Percentiles rank a stretch among this genome's conserved stretches.
Conservation (phyloP, 2,797 vertebrate species). For the Enteromius unitaeniatus region DNA sequence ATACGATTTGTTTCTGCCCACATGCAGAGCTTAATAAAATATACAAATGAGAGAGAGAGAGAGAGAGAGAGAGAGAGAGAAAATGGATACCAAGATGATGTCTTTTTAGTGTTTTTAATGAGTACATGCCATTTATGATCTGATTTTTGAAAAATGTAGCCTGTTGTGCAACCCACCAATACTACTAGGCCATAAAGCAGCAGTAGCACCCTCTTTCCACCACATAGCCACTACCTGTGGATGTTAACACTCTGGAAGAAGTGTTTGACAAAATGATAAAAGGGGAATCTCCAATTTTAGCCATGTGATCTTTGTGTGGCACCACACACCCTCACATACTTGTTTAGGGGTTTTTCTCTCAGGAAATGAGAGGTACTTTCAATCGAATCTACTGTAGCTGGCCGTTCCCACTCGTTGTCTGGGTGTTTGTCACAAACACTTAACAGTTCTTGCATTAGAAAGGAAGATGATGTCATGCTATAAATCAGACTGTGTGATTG, state of each 20-base stretch:
- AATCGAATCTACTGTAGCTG: neutral
- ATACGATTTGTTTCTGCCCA: neutral
- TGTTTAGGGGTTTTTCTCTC: neutral
- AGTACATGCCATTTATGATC: neutral
- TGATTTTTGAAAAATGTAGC: neutral
- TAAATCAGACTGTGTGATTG: neutral
- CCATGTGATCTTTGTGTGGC: neutral
- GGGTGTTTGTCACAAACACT: constrained; percentile 5
- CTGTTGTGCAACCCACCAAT: neutral
- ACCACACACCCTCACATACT: neutral
- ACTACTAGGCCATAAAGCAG: neutral
- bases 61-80: no score
- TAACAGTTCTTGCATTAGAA: neutral
- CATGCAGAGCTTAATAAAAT: neutral
- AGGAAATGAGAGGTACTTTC: neutral
- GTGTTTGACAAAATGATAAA: neutral
- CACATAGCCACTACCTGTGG: neutral
- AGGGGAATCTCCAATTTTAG: neutral
- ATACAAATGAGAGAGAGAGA: no score
- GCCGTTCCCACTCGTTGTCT: neutral
- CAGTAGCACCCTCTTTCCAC: neutral
- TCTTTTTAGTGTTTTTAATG: neutral
- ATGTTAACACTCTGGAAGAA: constrained; percentile 1
- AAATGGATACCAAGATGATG: neutral
- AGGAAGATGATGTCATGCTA: neutral